These are phyloP conservation scores for Noctua janthina DNA, from an alignment of 2,888 invertebrate species.

Conservation along the genomic window DNA sequence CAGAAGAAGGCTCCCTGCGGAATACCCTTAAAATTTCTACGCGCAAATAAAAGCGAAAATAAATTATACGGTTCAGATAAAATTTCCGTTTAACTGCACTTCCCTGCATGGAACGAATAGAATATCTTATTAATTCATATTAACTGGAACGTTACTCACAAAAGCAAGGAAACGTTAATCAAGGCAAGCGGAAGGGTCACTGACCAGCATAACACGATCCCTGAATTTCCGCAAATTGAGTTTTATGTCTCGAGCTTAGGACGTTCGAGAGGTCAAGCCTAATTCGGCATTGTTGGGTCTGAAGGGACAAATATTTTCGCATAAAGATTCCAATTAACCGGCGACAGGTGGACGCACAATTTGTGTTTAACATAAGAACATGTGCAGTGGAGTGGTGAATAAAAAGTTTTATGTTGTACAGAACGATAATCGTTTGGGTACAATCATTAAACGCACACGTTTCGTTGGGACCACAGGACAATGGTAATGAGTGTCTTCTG, in stretches of 20 bases:
- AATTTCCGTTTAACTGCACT: conserved; percentile 59
- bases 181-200: conserved; percentile 81
- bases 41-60: conserved; percentile 44
- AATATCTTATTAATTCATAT: conserved; percentile 77
- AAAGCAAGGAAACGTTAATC: conserved; percentile 81
- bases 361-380: conserved; percentile 76
- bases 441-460: conserved; percentile 50
- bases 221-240: conserved; percentile 59
- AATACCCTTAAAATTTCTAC: conserved; percentile 3
- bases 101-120: conserved; percentile 53
- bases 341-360: conserved; percentile 79
- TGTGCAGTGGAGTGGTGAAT: conserved; percentile 69
- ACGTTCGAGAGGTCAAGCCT: conserved; percentile 67
- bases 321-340: conserved; percentile 86
- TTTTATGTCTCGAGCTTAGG: conserved; percentile 51
- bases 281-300: conserved; percentile 69
- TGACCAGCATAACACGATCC: conserved; percentile 72
- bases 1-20: neutral
- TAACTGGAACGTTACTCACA: conserved; percentile 76
- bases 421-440: conserved; percentile 67
- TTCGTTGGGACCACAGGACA: conserved; percentile 28
- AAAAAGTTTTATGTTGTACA: conserved; percentile 71
- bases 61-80: conserved; percentile 54
- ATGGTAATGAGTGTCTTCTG: conserved; percentile 35
- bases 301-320: conserved; percentile 80